Percentiles rank a stretch among this genome's conserved stretches.
Conservation (phyloP, 2,113 vertebrate species). For the Ammospiza nelsoni region DNA sequence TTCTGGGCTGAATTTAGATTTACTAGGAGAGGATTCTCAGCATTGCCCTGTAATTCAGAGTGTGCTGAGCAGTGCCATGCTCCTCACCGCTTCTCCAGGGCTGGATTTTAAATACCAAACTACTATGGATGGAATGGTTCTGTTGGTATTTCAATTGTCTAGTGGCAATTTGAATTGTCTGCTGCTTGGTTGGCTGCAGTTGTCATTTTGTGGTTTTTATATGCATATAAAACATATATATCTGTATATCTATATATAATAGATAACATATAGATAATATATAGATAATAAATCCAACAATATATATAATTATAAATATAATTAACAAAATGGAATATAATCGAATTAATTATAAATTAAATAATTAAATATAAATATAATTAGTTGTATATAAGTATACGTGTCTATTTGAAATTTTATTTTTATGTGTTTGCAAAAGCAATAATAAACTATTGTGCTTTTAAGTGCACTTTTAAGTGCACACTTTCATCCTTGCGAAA, state of each 20-base stretch:
- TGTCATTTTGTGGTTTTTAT: background rate
- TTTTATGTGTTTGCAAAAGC: background rate
- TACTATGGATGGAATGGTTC: background rate
- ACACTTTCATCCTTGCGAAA: background rate
- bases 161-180: background rate
- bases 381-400: background rate
- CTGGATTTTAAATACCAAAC: background rate
- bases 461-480: background rate
- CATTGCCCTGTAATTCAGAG: background rate
- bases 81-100: background rate
- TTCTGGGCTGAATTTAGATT: slow-evolving; percentile 24
- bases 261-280: no score
- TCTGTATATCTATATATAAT: no score
- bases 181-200: background rate
- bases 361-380: background rate
- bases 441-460: background rate
- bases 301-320: background rate
- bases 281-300: background rate
- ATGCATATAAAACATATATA: no score
- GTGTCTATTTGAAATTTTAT: background rate
- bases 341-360: background rate
- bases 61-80: background rate
- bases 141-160: background rate
- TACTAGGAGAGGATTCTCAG: background rate
- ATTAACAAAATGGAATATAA: no score